phyloP scores from a whole-genome alignment of 2,797 vertebrate species.

The Lycodopsis pacificus region DNA sequence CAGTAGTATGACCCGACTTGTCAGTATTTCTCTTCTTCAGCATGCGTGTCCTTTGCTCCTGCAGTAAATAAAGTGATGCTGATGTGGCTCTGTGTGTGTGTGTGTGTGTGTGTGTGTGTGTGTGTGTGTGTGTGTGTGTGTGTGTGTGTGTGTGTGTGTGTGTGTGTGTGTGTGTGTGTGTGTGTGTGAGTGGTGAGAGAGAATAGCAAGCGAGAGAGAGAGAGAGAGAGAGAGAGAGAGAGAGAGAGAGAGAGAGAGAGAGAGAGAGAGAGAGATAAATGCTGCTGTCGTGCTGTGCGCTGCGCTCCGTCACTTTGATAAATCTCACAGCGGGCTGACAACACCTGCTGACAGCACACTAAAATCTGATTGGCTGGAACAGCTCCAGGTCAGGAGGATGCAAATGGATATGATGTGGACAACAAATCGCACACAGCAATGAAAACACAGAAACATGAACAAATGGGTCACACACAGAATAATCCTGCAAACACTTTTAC shows the following conservation, averaged over 20 bases:
- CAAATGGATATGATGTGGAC: conserved; percentile 81
- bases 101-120: not conserved
- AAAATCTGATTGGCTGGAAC: conserved; percentile 80
- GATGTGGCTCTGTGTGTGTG: conserved; percentile 13
- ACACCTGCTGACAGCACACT: conserved; percentile 84
- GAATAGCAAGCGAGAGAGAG: conserved; percentile 40
- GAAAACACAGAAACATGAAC: conserved; percentile 27
- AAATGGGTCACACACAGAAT: conserved; percentile 45
- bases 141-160: not conserved
- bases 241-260: conserved; percentile 65
- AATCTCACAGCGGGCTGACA: conserved; percentile 82
- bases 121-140: not conserved
- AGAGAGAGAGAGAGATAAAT: conserved; percentile 76
- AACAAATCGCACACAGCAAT: conserved; percentile 66
- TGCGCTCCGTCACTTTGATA: conserved; percentile 83
- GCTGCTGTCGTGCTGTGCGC: conserved; percentile 77
- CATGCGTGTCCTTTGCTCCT: conserved; percentile 37
- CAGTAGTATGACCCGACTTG: conserved; percentile 10
- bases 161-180: not conserved
- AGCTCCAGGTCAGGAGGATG: conserved; percentile 76
- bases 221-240: conserved; percentile 45
- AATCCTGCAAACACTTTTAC: conserved; percentile 13
- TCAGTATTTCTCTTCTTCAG: conserved; percentile 26
- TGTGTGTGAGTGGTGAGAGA: conserved; percentile 11
- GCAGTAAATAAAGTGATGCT: conserved; percentile 48